Evolutionary conservation across 2,797 vertebrate genomes (phyloP).

Genomic region (Enteromius fasciolatus): DNA sequence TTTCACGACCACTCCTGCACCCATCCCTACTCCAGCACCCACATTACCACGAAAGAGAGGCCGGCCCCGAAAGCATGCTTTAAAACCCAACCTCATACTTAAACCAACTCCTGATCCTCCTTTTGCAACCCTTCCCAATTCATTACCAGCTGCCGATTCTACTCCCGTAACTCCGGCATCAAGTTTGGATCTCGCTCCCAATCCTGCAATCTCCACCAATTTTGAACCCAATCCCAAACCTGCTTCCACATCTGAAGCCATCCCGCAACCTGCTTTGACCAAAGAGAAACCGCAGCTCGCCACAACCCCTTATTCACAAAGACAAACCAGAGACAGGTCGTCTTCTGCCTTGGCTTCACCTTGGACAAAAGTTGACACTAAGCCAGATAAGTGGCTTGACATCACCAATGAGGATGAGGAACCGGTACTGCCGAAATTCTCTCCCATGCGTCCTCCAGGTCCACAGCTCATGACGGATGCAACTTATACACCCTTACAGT

Average conservation of each 20-base stretch:
- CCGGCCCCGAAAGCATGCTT: not conserved
- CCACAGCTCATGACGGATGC: not conserved
- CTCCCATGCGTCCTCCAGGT: slow-evolving; percentile 30
- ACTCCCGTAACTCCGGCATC: not conserved
- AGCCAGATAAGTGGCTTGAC: slow-evolving; percentile 32
- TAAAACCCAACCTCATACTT: not conserved
- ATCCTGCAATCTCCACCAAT: not conserved
- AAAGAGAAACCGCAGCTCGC: not conserved
- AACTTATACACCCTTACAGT: slow-evolving; percentile 3
- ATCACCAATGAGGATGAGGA: slow-evolving; percentile 17
- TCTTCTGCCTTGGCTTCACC: not conserved
- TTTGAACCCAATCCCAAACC: not conserved
- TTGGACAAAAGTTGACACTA: not conserved
- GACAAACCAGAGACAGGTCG: not conserved
- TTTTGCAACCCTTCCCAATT: no score
- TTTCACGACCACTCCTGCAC: not conserved
- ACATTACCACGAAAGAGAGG: not conserved
- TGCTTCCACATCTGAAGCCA: not conserved
- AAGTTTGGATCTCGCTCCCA: not conserved
- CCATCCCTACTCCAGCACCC: not conserved
- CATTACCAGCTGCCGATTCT: not conserved
- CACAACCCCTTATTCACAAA: not conserved
- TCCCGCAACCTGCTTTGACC: not conserved
- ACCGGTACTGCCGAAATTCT: not conserved
- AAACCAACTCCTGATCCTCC: not conserved